Conservation (phyloP, 2,888 invertebrate genomes). For the Pyrrhosoma nymphula region DNA sequence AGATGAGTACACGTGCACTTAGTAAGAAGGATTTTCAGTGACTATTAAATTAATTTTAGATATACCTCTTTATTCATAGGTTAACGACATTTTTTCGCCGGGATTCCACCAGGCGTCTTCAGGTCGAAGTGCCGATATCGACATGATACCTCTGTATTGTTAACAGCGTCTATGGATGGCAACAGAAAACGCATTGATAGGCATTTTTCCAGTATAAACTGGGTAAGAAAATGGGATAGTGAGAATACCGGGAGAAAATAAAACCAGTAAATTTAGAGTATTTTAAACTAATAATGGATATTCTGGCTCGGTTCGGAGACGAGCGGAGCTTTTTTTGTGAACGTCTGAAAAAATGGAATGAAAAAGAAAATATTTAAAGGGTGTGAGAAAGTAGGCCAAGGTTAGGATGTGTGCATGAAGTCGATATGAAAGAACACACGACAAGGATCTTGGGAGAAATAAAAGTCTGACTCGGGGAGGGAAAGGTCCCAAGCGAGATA, state of each 20-base stretch:
- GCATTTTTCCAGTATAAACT: neutral
- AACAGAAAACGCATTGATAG: too few species aligned
- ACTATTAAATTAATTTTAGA: too few species aligned
- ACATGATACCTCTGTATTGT: too few species aligned
- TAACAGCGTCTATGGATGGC: too few species aligned
- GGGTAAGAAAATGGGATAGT: neutral
- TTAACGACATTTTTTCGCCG: too few species aligned
- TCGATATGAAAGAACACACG: neutral
- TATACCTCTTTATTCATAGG: too few species aligned
- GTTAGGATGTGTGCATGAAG: neutral
- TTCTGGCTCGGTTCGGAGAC: neutral
- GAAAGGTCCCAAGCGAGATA: neutral
- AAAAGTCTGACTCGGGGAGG: neutral
- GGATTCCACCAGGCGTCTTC: too few species aligned
- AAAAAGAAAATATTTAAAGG: neutral
- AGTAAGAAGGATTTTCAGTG: too few species aligned
- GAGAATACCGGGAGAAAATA: neutral
- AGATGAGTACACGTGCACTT: too few species aligned
- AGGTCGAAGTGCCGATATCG: too few species aligned
- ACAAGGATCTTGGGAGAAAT: neutral
- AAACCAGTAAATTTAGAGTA: too few species aligned
- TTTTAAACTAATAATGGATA: neutral
- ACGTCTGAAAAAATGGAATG: neutral
- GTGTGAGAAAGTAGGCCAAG: neutral
- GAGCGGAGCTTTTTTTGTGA: neutral